Conservation (phyloP, 2,797 vertebrate genomes). For the Cuniculus paca region DNA sequence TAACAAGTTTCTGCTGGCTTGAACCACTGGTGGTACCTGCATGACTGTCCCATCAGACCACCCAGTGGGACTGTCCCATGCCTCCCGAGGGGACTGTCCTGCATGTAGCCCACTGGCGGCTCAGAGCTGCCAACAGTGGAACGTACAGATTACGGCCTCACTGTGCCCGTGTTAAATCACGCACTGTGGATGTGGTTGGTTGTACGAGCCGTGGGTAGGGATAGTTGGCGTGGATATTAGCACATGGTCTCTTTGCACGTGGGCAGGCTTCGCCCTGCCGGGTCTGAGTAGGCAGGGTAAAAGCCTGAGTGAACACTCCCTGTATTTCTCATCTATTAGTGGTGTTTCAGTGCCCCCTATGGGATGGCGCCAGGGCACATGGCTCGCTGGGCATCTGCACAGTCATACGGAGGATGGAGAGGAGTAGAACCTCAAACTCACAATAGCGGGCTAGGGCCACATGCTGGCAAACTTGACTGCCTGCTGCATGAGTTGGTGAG, state of each 20-base stretch:
- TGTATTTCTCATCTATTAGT: neutral
- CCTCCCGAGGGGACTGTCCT: neutral
- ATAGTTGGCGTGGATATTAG: neutral
- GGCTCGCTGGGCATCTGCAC: neutral
- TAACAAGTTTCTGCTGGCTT: neutral
- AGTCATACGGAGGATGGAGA: neutral
- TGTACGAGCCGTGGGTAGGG: neutral
- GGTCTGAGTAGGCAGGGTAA: neutral
- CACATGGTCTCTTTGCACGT: neutral
- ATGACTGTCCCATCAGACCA: neutral
- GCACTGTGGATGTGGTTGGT: neutral
- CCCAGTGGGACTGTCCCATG: neutral
- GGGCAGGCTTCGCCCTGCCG: neutral
- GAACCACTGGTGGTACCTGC: neutral
- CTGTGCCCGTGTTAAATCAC: neutral
- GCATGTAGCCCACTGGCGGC: neutral
- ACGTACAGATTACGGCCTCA: neutral
- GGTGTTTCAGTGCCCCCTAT: constrained; percentile 64
- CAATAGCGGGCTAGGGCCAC: neutral
- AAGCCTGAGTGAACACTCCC: neutral
- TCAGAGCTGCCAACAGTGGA: neutral
- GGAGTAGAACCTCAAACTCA: neutral
- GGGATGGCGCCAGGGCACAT: constrained; percentile 28
- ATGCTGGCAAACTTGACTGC: neutral
- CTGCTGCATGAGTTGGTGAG: neutral